These are phyloP conservation scores for Camponotus fellah DNA, from an alignment of 2,888 invertebrate genomes.

Conservation along the genomic window DNA sequence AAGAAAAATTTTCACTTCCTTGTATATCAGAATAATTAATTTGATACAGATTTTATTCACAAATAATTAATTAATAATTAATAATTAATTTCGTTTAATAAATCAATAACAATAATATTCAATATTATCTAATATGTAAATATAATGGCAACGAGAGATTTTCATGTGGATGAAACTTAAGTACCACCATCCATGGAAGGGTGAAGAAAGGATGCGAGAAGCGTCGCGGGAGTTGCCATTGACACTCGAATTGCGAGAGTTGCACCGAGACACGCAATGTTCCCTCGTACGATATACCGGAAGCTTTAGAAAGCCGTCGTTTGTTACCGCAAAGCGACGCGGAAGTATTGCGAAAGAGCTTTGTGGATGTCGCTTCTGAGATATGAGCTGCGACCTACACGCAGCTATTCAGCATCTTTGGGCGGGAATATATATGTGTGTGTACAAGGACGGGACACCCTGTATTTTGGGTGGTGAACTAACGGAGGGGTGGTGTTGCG, in stretches of 20 bases:
- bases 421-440: background rate
- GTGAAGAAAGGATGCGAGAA: background rate
- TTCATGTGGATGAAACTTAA: background rate
- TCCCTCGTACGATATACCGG: background rate
- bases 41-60: background rate
- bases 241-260: conserved; percentile 22
- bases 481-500: background rate
- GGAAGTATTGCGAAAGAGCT: conserved; percentile 38
- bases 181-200: background rate
- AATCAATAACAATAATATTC: background rate
- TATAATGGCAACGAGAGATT: background rate
- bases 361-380: conserved; percentile 27
- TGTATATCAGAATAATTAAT: background rate
- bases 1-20: too few species aligned
- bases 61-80: background rate
- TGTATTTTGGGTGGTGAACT: conserved; percentile 14
- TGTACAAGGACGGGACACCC: conserved; percentile 22
- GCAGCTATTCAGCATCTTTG: conserved; percentile 44
- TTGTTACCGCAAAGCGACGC: conserved; percentile 30
- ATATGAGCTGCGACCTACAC: conserved; percentile 31
- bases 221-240: background rate
- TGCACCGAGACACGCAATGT: background rate
- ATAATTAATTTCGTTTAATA: background rate
- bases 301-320: conserved; percentile 40
- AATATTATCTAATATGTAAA: background rate